Percentiles rank a stretch among this genome's conserved stretches.
These are phyloP conservation scores for Dasyurus viverrinus DNA, from an alignment of 2,113 vertebrate genomes.

Conservation along the genomic window DNA sequence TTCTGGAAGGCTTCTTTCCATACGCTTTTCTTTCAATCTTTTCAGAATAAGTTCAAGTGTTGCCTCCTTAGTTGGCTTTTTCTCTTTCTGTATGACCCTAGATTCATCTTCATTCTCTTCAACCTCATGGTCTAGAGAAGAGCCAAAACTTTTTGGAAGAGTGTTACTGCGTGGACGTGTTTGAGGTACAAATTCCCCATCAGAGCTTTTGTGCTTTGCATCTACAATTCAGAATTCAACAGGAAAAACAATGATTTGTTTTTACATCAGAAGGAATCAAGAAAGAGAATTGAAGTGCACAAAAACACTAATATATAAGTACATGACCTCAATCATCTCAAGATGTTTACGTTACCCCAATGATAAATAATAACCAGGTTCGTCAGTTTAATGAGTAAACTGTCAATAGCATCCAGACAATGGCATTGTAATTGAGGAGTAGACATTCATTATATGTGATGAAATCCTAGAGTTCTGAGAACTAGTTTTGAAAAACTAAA, in stretches of 20 bases:
- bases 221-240: constrained; percentile 83
- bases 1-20: constrained; percentile 94
- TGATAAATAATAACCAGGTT: constrained; percentile 1
- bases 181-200: constrained; percentile 93
- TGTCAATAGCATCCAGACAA: not conserved
- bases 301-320: constrained; percentile 13
- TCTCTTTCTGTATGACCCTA: constrained; percentile 83
- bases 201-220: constrained; percentile 92
- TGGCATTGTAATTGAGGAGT: not conserved
- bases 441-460: not conserved
- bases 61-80: constrained; percentile 90
- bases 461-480: not conserved
- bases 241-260: constrained; percentile 36
- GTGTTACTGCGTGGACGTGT: constrained; percentile 96
- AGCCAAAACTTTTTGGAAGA: constrained; percentile 98
- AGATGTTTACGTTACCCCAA: constrained; percentile 41
- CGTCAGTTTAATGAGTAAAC: not conserved
- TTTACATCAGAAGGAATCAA: constrained; percentile 28
- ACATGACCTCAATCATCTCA: constrained; percentile 39
- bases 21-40: constrained; percentile 91
- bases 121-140: constrained; percentile 91
- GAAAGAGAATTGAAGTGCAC: constrained; percentile 20
- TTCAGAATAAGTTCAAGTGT: constrained; percentile 94
- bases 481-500: not conserved
- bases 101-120: constrained; percentile 83